Evolutionary conservation across 2,888 invertebrate genomes (phyloP), one percentile per base, ranked within the genome.

Genomic region (Sylvicola cinctus): DNA sequence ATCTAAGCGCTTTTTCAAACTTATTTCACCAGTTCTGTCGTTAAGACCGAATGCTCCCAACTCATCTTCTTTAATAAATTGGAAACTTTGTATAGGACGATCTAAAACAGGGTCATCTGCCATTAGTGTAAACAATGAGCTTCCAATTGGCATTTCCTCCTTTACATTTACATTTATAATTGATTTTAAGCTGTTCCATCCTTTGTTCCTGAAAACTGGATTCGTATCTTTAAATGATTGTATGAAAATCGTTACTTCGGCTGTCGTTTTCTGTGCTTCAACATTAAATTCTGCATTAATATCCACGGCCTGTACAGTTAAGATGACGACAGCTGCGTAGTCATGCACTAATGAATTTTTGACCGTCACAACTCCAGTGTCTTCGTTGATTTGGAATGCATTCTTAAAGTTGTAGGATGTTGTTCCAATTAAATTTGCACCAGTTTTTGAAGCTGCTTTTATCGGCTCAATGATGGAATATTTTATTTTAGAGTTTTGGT

Each of bases 221-320:
- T 77, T 75, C 44, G 74, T 71, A 43, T 79, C 76, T 40, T 74
- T 71, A 48, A 74, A 75, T 0, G 79, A 77, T 49, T 80, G 77
- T 17, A 83, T 68, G 47, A 79, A 81, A 28, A 81, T 62, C 0
- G 79, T 78, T 5, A 79, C 72, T 46, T 80, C 79, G 1, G 68
- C 68, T 34, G 62, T 55, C 32, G 69, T 72, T 29, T 66, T 61
- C 50, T 80, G 80, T 2, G 60, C 56, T 3, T 73, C 70, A 33
- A 63, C 66, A 42, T 73, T 63, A 1, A 71, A 58, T 40, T 69
- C 68, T 1, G 78, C 83, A 45, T 79, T 78, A 3, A 68, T 40
- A 51, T 83, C 83, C 14, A 58, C 57, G 0, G 72, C 83, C 53
- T 70, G 66, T 1, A 80, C 63, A 1, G 71, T 72, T n/a, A 83